Conservation (phyloP, 2,888 invertebrate species). For the Metopia argyrocephala region DNA sequence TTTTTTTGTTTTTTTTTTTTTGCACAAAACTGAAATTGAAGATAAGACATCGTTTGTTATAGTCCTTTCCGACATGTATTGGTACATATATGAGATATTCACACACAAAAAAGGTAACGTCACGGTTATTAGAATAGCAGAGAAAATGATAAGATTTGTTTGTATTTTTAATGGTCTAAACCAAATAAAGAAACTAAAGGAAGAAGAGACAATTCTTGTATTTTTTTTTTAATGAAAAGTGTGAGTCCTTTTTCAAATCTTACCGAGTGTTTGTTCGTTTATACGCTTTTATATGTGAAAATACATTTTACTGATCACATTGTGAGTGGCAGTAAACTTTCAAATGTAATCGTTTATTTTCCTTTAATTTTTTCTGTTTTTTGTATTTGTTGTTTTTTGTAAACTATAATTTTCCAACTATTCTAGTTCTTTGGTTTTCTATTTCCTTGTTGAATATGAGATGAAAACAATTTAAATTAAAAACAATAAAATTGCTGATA, state of each 20-base stretch:
- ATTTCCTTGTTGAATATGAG: conserved; percentile 31
- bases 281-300: conserved; percentile 1
- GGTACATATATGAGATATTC: conserved; percentile 14
- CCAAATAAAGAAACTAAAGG: no score
- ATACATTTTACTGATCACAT: conserved; percentile 48
- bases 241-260: background rate
- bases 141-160: background rate
- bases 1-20: conserved; percentile 33
- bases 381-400: background rate
- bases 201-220: no score
- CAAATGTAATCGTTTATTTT: conserved; percentile 49
- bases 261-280: background rate
- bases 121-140: conserved; percentile 24
- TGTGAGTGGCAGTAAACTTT: conserved; percentile 55
- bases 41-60: conserved; percentile 62
- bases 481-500: conserved; percentile 57
- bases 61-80: conserved; percentile 47
- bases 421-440: conserved; percentile 10
- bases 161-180: no score
- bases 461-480: conserved; percentile 44
- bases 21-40: conserved; percentile 59
- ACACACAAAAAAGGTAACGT: conserved; percentile 23
- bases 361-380: background rate
- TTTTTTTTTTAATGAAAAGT: background rate
- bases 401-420: background rate